phyloP scores from a whole-genome alignment of 1,140 invertebrate genomes.

The Danaus plexippus region DNA sequence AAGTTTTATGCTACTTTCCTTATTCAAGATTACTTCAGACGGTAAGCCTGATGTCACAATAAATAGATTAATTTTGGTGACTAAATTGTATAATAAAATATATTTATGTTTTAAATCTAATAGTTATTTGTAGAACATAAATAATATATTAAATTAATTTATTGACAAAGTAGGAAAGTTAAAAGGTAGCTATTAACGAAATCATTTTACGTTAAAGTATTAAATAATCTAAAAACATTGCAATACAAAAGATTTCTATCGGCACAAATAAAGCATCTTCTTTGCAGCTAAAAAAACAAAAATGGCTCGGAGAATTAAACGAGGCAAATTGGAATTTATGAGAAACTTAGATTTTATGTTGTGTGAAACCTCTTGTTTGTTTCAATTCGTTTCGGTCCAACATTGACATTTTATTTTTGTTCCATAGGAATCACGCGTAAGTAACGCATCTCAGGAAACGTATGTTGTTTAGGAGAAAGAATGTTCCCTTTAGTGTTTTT shows the following conservation, averaged over 20 bases:
- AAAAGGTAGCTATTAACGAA: too few species aligned
- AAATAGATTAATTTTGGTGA: slow-evolving; percentile 1
- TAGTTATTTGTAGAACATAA: too few species aligned
- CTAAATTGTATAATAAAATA: not conserved
- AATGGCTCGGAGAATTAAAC: too few species aligned
- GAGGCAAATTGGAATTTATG: too few species aligned
- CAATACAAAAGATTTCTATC: slow-evolving; percentile 3
- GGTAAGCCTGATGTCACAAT: slow-evolving; percentile 29
- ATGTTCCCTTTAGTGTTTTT: slow-evolving; percentile 55
- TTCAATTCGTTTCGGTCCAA: slow-evolving; percentile 44
- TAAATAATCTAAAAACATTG: too few species aligned
- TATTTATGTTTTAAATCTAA: too few species aligned
- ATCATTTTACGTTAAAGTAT: too few species aligned
- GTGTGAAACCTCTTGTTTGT: slow-evolving; percentile 15
- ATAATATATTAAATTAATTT: too few species aligned
- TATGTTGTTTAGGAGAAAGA: slow-evolving; percentile 55
- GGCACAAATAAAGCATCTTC: not conserved
- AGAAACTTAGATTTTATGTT: not conserved
- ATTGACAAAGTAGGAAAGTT: too few species aligned
- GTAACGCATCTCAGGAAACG: slow-evolving; percentile 57
- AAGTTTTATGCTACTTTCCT: slow-evolving; percentile 99
- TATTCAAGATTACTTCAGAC: slow-evolving; percentile 99
- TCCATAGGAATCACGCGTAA: slow-evolving; percentile 73
- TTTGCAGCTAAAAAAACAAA: too few species aligned
- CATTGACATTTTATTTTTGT: slow-evolving; percentile 66